Evolutionary conservation across 2,888 invertebrate genomes (phyloP).

Genomic region (Calameuta idolon): DNA sequence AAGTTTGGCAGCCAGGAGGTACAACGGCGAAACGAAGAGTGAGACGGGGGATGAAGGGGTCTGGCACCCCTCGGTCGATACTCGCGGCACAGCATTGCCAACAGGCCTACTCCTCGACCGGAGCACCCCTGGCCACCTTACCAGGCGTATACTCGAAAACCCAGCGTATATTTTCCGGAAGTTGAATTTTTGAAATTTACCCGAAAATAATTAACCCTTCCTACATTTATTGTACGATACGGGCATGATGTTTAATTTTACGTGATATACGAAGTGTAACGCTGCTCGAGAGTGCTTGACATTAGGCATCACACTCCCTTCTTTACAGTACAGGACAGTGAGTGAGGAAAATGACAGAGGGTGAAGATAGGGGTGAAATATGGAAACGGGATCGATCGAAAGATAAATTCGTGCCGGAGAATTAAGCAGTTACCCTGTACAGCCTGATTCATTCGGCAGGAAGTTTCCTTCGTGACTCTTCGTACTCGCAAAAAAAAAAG

Average conservation of each 20-base stretch:
- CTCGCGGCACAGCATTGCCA: constrained; percentile 31
- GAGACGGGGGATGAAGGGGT: constrained; percentile 16
- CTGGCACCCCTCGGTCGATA: constrained; percentile 42
- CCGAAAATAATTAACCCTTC: not conserved
- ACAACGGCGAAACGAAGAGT: constrained; percentile 5
- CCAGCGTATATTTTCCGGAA: constrained; percentile 15
- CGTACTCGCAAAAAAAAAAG: not conserved
- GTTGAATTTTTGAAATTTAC: not conserved
- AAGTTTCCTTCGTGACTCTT: not conserved
- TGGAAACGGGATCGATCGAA: constrained; percentile 2
- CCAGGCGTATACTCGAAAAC: not conserved
- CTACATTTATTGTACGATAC: not conserved
- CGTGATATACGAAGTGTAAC: not conserved
- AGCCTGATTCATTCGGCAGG: not conserved
- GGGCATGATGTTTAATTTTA: not conserved
- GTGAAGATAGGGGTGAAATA: not conserved
- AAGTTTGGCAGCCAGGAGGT: not conserved
- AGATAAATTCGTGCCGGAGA: constrained; percentile 12
- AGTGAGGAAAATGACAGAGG: not conserved
- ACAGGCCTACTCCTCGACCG: constrained; percentile 12
- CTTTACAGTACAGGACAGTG: not conserved
- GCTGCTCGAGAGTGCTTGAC: not conserved
- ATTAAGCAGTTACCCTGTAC: constrained; percentile 4
- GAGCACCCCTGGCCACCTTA: not conserved
- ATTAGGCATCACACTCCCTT: not conserved